Base-by-base conservation (phyloP, 2,797 vertebrate species). In the Lepilemur ruficaudatus region DNA sequence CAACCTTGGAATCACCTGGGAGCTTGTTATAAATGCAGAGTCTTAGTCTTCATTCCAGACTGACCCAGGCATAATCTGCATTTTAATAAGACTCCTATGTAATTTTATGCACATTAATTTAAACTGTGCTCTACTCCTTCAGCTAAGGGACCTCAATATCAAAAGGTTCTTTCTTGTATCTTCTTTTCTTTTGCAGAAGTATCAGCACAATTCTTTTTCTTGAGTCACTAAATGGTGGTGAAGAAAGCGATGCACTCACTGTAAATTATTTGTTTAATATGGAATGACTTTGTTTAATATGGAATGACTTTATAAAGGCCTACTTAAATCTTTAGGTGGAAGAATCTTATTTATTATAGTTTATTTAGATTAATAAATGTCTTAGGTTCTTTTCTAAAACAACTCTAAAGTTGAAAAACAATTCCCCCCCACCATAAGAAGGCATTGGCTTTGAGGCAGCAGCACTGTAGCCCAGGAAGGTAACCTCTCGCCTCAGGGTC, bases 231-330 rank as follows among this genome's bases (percentile, higher is more conserved):
- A 84, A 76, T 41, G 69, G 25, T 59, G 15, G 30, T 59, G 15
- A 93, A 83, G 69, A 94, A 96, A 88, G 32, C 38, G 41, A 80
- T 87, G 23, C 5, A 76, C 67, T 59, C n/a, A n/a, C 12, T 80
- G 15, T 92, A 61, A 94, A 72, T 80, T 75, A 70, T 69, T 92
- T 85, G 25, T 75, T 79, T 93, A 93, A 55, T 78, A 61, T 10
- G 61, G 43, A 73, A 84, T 76, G 91, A 73, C 28, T 85, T 94
- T 30, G n/a, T n/a, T n/a, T n/a, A n/a, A n/a, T n/a, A n/a, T n/a
- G n/a, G n/a, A n/a, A n/a, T n/a, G n/a, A n/a, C n/a, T n/a, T n/a
- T n/a, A 15, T 82, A 25, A 91, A 78, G 22, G 23, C 22, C 57
- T 72, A 70, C 55, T 93, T 80, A 30, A 88, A 81, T 85, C 23